Percentiles rank a stretch among this genome's conserved stretches.
Conservation (phyloP, 2,797 vertebrate genomes). For the Prunella strophiata region DNA sequence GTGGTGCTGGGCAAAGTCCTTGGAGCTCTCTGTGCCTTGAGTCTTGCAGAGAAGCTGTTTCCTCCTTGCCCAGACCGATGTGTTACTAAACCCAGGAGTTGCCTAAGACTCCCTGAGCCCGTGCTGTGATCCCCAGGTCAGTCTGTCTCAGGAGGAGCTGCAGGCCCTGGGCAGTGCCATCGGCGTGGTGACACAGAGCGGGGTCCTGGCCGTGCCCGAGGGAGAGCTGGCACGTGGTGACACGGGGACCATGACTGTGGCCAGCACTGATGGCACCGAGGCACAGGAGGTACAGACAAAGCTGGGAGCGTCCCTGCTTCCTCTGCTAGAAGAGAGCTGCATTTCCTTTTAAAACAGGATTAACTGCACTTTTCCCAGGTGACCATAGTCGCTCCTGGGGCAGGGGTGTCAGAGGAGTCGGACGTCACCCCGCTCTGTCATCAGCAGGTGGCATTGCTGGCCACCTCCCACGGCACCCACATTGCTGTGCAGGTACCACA, state of each 20-base stretch:
- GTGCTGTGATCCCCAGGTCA: conserved; percentile 60
- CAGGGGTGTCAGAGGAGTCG: conserved; percentile 64
- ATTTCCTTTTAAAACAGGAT: background rate
- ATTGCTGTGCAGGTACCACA: conserved; percentile 78
- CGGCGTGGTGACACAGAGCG: conserved; percentile 74
- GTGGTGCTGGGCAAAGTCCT: background rate
- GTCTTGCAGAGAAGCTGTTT: background rate
- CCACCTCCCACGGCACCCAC: conserved; percentile 75
- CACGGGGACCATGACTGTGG: conserved; percentile 65
- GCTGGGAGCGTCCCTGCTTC: background rate
- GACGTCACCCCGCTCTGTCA: conserved; percentile 59
- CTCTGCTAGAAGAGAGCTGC: background rate
- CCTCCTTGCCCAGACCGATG: background rate
- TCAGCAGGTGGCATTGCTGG: conserved; percentile 81
- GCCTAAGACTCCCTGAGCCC: background rate
- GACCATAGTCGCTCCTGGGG: conserved; percentile 76
- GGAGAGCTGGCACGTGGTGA: conserved; percentile 29
- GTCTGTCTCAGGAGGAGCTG: conserved; percentile 75
- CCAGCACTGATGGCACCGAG: conserved; percentile 57
- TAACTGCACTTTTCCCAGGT: conserved; percentile 63
- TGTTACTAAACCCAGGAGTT: background rate
- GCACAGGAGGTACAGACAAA: conserved; percentile 70
- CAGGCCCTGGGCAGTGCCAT: conserved; percentile 78
- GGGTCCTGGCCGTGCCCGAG: conserved; percentile 62
- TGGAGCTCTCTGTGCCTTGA: background rate